phyloP scores from a whole-genome alignment of 2,113 vertebrate genomes.

The Charina bottae region DNA sequence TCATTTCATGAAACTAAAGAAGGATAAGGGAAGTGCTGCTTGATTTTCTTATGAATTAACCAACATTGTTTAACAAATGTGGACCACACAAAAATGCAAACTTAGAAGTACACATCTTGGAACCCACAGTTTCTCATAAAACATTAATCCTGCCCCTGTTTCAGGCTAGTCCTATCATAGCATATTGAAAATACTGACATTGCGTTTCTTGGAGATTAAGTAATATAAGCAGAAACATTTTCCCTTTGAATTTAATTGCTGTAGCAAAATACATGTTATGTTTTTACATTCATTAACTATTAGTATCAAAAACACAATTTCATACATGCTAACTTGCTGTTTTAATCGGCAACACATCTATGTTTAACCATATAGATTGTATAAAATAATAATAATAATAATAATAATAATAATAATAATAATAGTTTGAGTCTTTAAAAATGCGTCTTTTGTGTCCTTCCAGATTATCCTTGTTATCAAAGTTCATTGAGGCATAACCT shows the following conservation, averaged over 20 bases:
- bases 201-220: not conserved
- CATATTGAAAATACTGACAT: not conserved
- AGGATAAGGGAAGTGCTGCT: not conserved
- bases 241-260: conserved; percentile 15
- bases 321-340: conserved; percentile 38
- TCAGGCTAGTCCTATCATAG: not conserved
- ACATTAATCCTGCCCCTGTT: not conserved
- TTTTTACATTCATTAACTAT: conserved; percentile 29
- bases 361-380: conserved; percentile 33
- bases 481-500: not conserved
- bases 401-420: not conserved
- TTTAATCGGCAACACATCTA: conserved; percentile 39
- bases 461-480: not conserved
- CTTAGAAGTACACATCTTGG: not conserved
- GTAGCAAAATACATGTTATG: conserved; percentile 29
- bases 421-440: conserved; percentile 41
- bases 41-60: not conserved
- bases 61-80: not conserved
- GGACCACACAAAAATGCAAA: not conserved
- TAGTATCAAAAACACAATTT: conserved; percentile 41
- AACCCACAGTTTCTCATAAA: not conserved
- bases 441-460: not conserved
- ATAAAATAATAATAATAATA: too few species aligned
- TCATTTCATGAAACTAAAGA: not conserved
- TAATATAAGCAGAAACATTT: conserved; percentile 27